Evolutionary conservation across 2,888 invertebrate species (phyloP).

Genomic region (Aplocera efformata): DNA sequence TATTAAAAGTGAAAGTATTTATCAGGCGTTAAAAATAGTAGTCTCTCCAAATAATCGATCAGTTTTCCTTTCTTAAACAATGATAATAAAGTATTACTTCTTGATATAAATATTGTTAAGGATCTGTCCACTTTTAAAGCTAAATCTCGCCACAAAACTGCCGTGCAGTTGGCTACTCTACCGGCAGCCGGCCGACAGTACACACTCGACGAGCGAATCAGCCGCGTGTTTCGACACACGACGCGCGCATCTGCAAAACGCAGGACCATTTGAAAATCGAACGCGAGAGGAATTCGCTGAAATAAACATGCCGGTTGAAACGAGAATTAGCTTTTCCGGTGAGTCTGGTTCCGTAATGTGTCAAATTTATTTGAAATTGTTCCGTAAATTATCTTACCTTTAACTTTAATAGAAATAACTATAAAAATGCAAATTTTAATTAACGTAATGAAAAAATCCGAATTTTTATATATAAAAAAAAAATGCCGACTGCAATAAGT

Average conservation of each 20-base stretch:
- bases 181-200: slow-evolving; percentile 52
- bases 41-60: no score
- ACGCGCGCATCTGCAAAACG: slow-evolving; percentile 47
- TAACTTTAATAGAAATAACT: no score
- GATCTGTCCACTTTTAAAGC: neutral
- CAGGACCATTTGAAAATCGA: slow-evolving; percentile 37
- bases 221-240: slow-evolving; percentile 49
- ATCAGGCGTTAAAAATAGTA: no score
- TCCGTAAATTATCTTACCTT: no score
- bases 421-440: no score
- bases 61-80: no score
- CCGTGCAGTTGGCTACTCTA: slow-evolving; percentile 10
- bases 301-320: slow-evolving; percentile 70
- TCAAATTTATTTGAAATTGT: slow-evolving; percentile 1
- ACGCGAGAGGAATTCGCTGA: slow-evolving; percentile 24
- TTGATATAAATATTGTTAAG: neutral
- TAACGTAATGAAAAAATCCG: no score
- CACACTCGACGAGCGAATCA: slow-evolving; percentile 56
- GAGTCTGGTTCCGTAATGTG: no score
- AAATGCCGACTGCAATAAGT: no score
- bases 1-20: no score
- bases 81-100: no score
- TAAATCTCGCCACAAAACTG: slow-evolving; percentile 3
- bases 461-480: no score
- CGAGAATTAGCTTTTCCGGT: slow-evolving; percentile 77